Percentiles rank a stretch among this genome's conserved stretches.
These are phyloP conservation scores for Aethina tumida DNA, from an alignment of 1,140 invertebrate species.

Conservation along the genomic window DNA sequence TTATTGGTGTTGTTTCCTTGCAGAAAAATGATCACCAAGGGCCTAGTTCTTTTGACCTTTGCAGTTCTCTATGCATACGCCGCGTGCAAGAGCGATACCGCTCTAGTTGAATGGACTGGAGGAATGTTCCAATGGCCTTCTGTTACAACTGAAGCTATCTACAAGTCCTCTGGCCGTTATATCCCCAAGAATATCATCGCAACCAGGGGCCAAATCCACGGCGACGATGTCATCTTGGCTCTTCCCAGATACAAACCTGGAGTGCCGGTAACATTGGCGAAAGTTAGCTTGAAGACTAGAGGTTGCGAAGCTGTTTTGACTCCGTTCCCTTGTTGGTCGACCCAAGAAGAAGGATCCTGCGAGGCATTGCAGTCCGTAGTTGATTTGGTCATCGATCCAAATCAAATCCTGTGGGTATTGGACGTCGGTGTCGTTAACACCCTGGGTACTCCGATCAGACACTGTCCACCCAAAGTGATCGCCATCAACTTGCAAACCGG, in stretches of 20 bases:
- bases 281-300: constrained; percentile 35
- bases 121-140: constrained; percentile 44
- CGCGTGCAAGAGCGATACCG: constrained; percentile 12
- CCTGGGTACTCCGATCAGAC: constrained; percentile 40
- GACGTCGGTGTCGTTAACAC: constrained; percentile 49
- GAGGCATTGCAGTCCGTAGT: constrained; percentile 48
- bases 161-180: constrained; percentile 42
- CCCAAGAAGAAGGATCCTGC: constrained; percentile 48
- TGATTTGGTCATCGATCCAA: constrained; percentile 46
- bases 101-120: constrained; percentile 26
- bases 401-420: constrained; percentile 48
- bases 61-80: constrained; percentile 10
- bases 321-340: constrained; percentile 48
- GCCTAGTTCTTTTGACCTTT: constrained; percentile 6
- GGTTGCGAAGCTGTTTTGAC: constrained; percentile 36
- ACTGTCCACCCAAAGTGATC: constrained; percentile 46
- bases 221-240: constrained; percentile 43
- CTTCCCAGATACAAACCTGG: constrained; percentile 46
- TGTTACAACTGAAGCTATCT: constrained; percentile 41
- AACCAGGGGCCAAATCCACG: constrained; percentile 43
- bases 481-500: constrained; percentile 43
- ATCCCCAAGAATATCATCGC: constrained; percentile 48
- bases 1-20: neutral
- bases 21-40: constrained; percentile 16
- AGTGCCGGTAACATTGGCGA: constrained; percentile 45